Evolutionary conservation across 1,140 invertebrate species (phyloP), one percentile per base, ranked within the genome.

Genomic region (Archivesica marissinica): DNA sequence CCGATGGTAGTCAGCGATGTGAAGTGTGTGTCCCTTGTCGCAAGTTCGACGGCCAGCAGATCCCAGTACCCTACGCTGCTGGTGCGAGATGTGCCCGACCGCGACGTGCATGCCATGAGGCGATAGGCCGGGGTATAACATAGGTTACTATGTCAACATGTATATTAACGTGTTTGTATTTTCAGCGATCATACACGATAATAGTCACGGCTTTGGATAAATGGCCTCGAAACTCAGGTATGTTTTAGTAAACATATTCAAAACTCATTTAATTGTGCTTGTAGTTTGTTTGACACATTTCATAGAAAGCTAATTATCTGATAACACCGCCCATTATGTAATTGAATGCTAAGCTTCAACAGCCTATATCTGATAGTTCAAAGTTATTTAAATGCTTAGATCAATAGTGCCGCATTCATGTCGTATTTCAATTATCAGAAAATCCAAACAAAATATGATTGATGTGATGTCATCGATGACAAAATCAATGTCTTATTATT

Each of bases 131-230:
- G n/a, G n/a, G n/a, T n/a, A n/a, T n/a, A n/a, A n/a, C n/a, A n/a
- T n/a, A n/a, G n/a, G n/a, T n/a, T n/a, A n/a, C n/a, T n/a, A n/a
- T n/a, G n/a, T n/a, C n/a, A n/a, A n/a, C n/a, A n/a, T n/a, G n/a
- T n/a, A n/a, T n/a, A n/a, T n/a, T n/a, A n/a, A n/a, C n/a, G n/a
- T n/a, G n/a, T 59, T 66, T 38, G 11, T 68, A 23, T 39, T 81
- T 81, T 35, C 79, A 81, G 79, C 70, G 64, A 44, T 68, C 79
- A 3, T 81, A 72, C 28, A 81, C 79, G 20, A 68, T 81, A 20
- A 81, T 81, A 25, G 64, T 81, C 17, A 59, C 64, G 7, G 79
- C 79, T 30, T 79, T 35, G 15, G 79, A 81, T 25, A 70, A 54
- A 70, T 17, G 79, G 23, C 28, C 23, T 39, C 33, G 20, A 3